Conservation (phyloP, 2,113 vertebrate species). For the Larimichthys polyactis region DNA sequence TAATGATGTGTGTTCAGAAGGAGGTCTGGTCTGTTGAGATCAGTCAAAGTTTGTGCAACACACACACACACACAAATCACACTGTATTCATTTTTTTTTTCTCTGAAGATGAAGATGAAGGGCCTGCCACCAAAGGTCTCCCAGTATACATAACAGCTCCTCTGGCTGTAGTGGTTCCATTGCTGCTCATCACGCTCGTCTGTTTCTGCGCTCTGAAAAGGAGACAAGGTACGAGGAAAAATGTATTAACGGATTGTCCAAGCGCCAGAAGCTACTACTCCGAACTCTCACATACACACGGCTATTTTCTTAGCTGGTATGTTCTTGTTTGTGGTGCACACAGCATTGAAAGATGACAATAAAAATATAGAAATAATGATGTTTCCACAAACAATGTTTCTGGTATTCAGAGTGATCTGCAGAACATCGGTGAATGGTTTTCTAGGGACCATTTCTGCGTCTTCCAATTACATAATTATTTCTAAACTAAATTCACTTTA, state of each 20-base stretch:
- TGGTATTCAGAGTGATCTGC: background rate
- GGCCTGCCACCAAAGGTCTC: no score
- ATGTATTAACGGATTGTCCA: background rate
- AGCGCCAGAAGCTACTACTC: background rate
- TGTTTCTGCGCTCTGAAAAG: slow-evolving; percentile 35
- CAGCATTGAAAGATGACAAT: background rate
- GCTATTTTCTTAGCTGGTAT: background rate
- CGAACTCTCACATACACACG: no score
- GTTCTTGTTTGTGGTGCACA: background rate
- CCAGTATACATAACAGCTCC: accelerated
- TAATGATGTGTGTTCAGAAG: background rate
- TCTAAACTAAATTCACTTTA: background rate
- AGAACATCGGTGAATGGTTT: background rate
- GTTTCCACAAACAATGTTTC: background rate
- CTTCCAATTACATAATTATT: no score
- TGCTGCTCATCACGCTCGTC: slow-evolving; percentile 1
- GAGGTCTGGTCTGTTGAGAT: background rate
- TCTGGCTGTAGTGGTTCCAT: background rate
- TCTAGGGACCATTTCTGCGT: background rate
- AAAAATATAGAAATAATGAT: background rate
- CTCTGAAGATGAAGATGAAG: accelerated
- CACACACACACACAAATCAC: background rate
- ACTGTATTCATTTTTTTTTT: no score
- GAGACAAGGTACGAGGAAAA: slow-evolving; percentile 44
- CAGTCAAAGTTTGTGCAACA: background rate